These are phyloP conservation scores for Pocota personata DNA, from an alignment of 2,888 invertebrate genomes.

Conservation along the genomic window DNA sequence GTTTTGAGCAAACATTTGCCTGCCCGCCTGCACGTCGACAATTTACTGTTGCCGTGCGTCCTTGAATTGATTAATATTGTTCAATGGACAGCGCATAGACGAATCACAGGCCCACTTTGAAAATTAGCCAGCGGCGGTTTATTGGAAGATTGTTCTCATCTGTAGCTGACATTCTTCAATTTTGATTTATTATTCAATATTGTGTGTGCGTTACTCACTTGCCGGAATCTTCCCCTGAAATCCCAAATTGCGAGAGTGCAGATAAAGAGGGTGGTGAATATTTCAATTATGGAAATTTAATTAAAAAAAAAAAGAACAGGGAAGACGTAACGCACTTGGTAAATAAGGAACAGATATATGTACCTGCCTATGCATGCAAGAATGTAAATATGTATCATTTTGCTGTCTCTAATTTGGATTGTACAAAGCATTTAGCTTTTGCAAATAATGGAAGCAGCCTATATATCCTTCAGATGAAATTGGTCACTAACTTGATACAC, in stretches of 20 bases:
- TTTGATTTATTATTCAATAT: constrained; percentile 74
- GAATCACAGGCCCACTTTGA: constrained; percentile 7
- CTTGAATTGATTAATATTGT: constrained; percentile 70
- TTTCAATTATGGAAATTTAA: constrained; percentile 73
- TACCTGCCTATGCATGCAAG: background rate
- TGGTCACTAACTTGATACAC: too few species aligned
- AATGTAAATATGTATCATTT: background rate
- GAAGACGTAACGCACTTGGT: constrained; percentile 23
- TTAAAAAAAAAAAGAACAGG: constrained; percentile 45
- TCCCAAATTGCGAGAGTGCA: background rate
- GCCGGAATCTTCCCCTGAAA: constrained; percentile 17
- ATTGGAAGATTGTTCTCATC: constrained; percentile 69
- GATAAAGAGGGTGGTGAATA: constrained; percentile 46
- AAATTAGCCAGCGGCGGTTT: constrained; percentile 72
- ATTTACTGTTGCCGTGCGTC: constrained; percentile 50
- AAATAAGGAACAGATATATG: constrained; percentile 26
- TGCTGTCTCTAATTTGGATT: too few species aligned
- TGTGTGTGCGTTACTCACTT: constrained; percentile 41
- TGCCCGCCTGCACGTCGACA: constrained; percentile 7
- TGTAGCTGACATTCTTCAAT: constrained; percentile 73
- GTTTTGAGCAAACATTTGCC: constrained; percentile 56
- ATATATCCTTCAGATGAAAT: too few species aligned
- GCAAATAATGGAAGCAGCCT: too few species aligned
- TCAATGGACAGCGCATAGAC: constrained; percentile 52
- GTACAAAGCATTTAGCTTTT: too few species aligned